Conservation (phyloP, 2,797 vertebrate genomes). For the Prunella strophiata region DNA sequence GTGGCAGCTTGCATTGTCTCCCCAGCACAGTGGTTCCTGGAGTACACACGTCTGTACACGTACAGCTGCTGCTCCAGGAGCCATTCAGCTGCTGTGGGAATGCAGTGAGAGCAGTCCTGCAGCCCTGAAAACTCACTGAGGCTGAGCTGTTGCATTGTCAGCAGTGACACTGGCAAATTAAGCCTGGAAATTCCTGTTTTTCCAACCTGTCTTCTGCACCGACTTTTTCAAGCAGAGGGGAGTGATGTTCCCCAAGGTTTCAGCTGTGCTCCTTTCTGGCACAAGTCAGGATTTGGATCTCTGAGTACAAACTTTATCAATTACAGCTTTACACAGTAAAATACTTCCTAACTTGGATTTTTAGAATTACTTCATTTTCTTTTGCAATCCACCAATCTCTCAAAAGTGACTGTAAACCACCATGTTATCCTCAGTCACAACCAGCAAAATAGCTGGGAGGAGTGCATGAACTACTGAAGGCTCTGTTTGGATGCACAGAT, state of each 20-base stretch:
- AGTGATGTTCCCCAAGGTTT: not conserved
- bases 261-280: not conserved
- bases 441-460: not conserved
- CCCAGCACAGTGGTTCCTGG: not conserved
- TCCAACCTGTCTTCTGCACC: not conserved
- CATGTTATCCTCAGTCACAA: not conserved
- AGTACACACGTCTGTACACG: not conserved
- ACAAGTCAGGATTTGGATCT: not conserved
- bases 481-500: not conserved
- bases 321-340: slow-evolving; percentile 33
- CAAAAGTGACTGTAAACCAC: not conserved
- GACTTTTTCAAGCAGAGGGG: not conserved
- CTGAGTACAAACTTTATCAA: not conserved
- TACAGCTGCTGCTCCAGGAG: not conserved
- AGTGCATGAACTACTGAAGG: not conserved
- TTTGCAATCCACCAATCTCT: not conserved
- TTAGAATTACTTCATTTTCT: slow-evolving; percentile 3
- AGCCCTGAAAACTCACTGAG: not conserved
- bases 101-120: not conserved
- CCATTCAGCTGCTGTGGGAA: not conserved
- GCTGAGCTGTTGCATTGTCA: not conserved
- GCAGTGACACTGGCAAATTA: not conserved
- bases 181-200: slow-evolving; percentile 11
- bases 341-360: slow-evolving; percentile 27
- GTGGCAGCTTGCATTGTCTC: not conserved